Percentiles rank a stretch among this genome's conserved stretches.
phyloP scores from a whole-genome alignment of 2,113 vertebrate genomes.

The Campylomormyrus numenius region DNA sequence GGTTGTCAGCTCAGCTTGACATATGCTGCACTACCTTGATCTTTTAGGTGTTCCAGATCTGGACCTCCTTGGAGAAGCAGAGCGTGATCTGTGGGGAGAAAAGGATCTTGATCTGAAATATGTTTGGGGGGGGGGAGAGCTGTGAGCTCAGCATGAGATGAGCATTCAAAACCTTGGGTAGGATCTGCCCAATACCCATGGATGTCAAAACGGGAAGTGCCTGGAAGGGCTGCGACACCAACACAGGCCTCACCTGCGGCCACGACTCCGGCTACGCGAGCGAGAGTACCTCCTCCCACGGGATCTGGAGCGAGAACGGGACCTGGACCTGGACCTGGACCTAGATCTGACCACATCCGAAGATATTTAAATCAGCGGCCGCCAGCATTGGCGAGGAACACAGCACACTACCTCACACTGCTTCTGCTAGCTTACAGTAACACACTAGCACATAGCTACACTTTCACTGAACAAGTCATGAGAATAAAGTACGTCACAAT shows the following conservation, averaged over 20 bases:
- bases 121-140: neutral
- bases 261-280: conserved; percentile 70
- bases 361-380: conserved; percentile 18
- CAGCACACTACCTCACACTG: conserved; percentile 10
- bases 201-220: neutral
- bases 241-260: conserved; percentile 62
- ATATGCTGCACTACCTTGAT: conserved; percentile 60
- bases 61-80: conserved; percentile 66
- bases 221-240: neutral
- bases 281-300: conserved; percentile 69
- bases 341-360: conserved; percentile 42
- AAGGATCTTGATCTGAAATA: conserved; percentile 63
- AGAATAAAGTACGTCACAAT: conserved; percentile 9
- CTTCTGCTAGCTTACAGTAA: conserved; percentile 15
- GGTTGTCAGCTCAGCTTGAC: neutral
- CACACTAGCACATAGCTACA: conserved; percentile 7
- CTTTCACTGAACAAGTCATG: conserved; percentile 17
- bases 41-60: conserved; percentile 71
- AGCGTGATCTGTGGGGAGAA: conserved; percentile 73
- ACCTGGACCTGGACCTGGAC: conserved; percentile 54
- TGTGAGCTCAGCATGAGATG: neutral
- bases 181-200: neutral
- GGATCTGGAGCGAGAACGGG: conserved; percentile 71
- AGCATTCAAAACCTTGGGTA: neutral
- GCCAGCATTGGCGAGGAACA: neutral